These are phyloP conservation scores for Ophiothrix spiculata DNA, from an alignment of 35 echinoderm and acorn worm genomes.

Conservation along the genomic window DNA sequence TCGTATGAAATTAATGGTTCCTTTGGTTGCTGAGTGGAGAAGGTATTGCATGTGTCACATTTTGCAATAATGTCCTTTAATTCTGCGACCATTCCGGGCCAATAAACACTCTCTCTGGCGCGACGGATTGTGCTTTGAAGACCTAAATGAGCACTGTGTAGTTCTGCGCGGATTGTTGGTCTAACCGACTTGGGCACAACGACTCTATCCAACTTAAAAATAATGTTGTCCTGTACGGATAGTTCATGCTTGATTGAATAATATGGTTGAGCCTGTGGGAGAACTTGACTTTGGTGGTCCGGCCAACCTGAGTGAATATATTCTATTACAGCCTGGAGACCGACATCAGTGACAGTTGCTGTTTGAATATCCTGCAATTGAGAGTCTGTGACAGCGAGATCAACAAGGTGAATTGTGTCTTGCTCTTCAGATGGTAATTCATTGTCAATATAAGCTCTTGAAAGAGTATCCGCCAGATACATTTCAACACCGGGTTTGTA, in stretches of 20 bases:
- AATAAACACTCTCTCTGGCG: slow-evolving; percentile 54
- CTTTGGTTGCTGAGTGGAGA: not conserved
- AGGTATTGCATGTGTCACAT: slow-evolving; percentile 26
- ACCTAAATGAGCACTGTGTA: slow-evolving; percentile 41
- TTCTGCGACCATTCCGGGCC: slow-evolving; percentile 44
- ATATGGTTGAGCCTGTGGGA: slow-evolving; percentile 17
- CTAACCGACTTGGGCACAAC: not conserved
- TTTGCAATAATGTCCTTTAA: slow-evolving; percentile 36
- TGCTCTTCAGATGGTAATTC: slow-evolving; percentile 18
- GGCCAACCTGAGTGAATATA: slow-evolving; percentile 50
- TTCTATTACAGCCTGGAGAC: not conserved
- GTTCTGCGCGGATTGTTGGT: slow-evolving; percentile 26
- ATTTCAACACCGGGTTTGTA: slow-evolving; percentile 67
- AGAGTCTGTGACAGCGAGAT: slow-evolving; percentile 24
- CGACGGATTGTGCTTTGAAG: slow-evolving; percentile 39
- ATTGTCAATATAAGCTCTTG: slow-evolving; percentile 27
- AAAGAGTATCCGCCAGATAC: slow-evolving; percentile 59
- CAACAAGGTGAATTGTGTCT: slow-evolving; percentile 32
- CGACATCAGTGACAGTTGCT: slow-evolving; percentile 17
- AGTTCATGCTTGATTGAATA: slow-evolving; percentile 24
- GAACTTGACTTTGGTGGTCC: slow-evolving; percentile 8
- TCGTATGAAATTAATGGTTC: slow-evolving; percentile 14
- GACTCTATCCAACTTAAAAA: slow-evolving; percentile 42
- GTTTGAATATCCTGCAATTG: slow-evolving; percentile 26
- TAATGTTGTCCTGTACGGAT: not conserved